Evolutionary conservation across 2,797 vertebrate genomes (phyloP).

Genomic region (Triplophysa bombifrons): DNA sequence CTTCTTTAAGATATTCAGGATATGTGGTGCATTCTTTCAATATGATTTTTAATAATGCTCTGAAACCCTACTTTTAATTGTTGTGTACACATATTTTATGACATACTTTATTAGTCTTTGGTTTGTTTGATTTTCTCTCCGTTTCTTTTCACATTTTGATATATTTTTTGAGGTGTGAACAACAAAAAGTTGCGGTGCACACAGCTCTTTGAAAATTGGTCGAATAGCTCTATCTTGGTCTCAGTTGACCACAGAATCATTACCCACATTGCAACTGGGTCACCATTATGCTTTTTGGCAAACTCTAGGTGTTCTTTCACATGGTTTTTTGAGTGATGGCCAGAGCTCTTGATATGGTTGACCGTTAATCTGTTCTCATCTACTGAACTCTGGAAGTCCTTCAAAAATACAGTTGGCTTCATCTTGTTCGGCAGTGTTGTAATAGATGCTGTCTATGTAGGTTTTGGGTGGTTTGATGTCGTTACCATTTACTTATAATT

Average conservation of each 20-base stretch:
- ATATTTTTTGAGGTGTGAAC: slow-evolving; percentile 7
- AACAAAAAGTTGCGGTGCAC: not conserved
- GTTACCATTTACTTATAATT: slow-evolving; percentile 23
- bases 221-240: slow-evolving; percentile 14
- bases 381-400: slow-evolving; percentile 4
- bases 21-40: slow-evolving; percentile 65
- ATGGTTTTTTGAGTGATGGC: not conserved
- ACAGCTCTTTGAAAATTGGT: slow-evolving; percentile 7
- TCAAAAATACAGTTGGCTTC: not conserved
- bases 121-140: slow-evolving; percentile 66
- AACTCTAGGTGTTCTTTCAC: slow-evolving; percentile 21
- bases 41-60: slow-evolving; percentile 72
- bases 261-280: slow-evolving; percentile 38
- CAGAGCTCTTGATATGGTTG: slow-evolving; percentile 11
- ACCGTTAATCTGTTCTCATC: slow-evolving; percentile 18
- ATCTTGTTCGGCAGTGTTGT: slow-evolving; percentile 13
- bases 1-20: slow-evolving; percentile 72
- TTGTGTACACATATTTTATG: slow-evolving; percentile 59
- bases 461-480: slow-evolving; percentile 1
- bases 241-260: slow-evolving; percentile 17
- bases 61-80: slow-evolving; percentile 55
- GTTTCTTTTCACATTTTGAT: slow-evolving; percentile 9
- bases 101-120: slow-evolving; percentile 70
- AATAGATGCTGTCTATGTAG: not conserved
- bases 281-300: slow-evolving; percentile 26